Evolutionary conservation across 2,888 invertebrate genomes (phyloP), one percentile per base, ranked within the genome.

Genomic region (Sialis fuliginosa): DNA sequence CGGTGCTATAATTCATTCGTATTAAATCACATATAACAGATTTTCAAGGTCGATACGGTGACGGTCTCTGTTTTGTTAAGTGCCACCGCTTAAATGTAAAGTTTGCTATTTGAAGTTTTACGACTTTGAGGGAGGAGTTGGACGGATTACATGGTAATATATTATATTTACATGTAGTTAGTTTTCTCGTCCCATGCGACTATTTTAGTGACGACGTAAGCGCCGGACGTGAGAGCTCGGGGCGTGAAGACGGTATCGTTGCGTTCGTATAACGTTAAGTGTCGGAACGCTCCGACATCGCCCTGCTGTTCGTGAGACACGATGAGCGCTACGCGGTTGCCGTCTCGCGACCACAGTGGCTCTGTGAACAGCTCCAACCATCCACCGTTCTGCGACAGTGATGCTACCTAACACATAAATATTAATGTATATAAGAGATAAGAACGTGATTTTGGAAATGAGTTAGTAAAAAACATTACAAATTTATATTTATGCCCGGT

Each of bases 341-440:
- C 86, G 52, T 76, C 72, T 31, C 69, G 65, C 51, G 79, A 81
- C 58, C 81, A 83, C 40, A 75, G 63, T 1, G 87, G 77, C 0
- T 83, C 71, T 33, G 77, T 75, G 58, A 84, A 84, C 34, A 79
- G 64, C 58, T 87, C 85, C n/a, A 88, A 73, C 88, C 87, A 88
- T 9, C 87, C 88, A 3, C 72, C 65, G 8, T 65, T 54, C 55
- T 73, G 66, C n/a, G 53, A 52, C 35, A 47, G 22, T 12, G 45
- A 33, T 1, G 32, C 30, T 47, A 30, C 39, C 22, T 10, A 9
- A 39, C n/a, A 42, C 22, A 30, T 13, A n/a, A n/a, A n/a, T n/a
- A n/a, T n/a, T n/a, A n/a, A n/a, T n/a, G n/a, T n/a, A n/a, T n/a
- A n/a, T n/a, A 22, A 22, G 22, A 22, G 4, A 22, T 22, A 22